These are phyloP conservation scores for Diplazon laetatorius DNA, from an alignment of 2,888 invertebrate genomes.

Conservation along the genomic window DNA sequence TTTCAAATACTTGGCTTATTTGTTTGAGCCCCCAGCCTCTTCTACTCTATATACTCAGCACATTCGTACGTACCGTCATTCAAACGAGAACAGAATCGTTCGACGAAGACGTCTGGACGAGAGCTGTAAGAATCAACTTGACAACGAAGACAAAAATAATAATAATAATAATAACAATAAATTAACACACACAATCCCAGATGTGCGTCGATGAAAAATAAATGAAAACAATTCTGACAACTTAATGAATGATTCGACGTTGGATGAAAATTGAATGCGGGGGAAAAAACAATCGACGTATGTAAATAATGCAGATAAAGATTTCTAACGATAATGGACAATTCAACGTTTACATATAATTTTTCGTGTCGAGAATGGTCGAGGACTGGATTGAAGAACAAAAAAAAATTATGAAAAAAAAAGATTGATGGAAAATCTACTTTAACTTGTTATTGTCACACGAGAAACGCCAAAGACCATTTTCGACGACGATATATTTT, in stretches of 20 bases:
- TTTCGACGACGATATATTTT: conserved; percentile 23
- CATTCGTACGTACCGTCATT: conserved; percentile 13
- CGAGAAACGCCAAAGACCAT: conserved; percentile 35
- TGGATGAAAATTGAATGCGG: conserved; percentile 20
- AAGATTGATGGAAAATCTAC: background rate
- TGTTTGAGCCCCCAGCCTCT: background rate
- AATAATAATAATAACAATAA: background rate
- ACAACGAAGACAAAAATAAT: conserved; percentile 32
- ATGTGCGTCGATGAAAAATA: conserved; percentile 14
- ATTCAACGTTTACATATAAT: conserved; percentile 15
- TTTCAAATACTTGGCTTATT: background rate
- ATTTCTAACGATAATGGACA: conserved; percentile 11
- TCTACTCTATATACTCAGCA: no score
- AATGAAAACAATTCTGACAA: conserved; percentile 29
- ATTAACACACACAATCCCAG: no score
- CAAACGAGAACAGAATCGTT: conserved; percentile 17
- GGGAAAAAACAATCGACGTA: conserved; percentile 11
- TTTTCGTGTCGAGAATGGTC: conserved; percentile 41
- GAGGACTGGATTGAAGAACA: conserved; percentile 4
- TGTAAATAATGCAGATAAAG: conserved; percentile 24
- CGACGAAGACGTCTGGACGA: conserved; percentile 16
- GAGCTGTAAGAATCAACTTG: conserved; percentile 57
- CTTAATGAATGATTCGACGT: conserved; percentile 23
- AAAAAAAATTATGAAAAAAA: conserved; percentile 30
- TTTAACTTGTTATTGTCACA: background rate